Evolutionary conservation across 2,888 invertebrate genomes (phyloP).

Genomic region (Cheilosia soror): DNA sequence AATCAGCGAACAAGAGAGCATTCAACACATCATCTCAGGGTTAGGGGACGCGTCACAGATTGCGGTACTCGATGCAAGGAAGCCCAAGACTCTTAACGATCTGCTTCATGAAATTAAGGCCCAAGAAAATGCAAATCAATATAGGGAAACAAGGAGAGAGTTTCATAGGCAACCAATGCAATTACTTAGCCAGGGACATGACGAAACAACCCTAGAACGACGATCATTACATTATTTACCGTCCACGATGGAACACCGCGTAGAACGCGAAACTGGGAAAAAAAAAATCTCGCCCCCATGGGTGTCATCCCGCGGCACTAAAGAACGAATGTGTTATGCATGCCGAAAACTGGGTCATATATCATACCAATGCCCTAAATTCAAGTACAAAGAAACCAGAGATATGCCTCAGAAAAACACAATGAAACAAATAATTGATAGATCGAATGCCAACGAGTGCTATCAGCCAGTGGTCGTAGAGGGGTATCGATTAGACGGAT

Average conservation of each 20-base stretch:
- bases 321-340: too few relatives aligned
- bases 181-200: neutral
- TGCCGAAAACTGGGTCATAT: too few relatives aligned
- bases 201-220: neutral
- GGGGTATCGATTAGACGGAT: too few relatives aligned
- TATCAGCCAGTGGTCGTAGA: too few relatives aligned
- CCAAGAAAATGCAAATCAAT: conserved; percentile 19
- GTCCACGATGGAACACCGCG: neutral
- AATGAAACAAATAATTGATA: too few relatives aligned
- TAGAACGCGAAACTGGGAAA: neutral
- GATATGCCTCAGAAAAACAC: too few relatives aligned
- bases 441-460: too few relatives aligned
- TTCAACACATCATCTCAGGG: conserved; percentile 11
- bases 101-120: conserved; percentile 12
- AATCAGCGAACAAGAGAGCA: neutral
- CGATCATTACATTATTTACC: neutral
- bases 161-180: neutral
- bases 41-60: neutral
- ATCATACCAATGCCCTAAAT: too few relatives aligned
- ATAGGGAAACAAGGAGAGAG: conserved; percentile 8
- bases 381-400: too few relatives aligned
- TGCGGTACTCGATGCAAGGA: conserved; percentile 12
- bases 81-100: conserved; percentile 8
- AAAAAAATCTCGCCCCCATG: neutral
- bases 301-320: neutral